Base-by-base conservation (phyloP, 2,888 invertebrate genomes). In the Hartigia nigra region DNA sequence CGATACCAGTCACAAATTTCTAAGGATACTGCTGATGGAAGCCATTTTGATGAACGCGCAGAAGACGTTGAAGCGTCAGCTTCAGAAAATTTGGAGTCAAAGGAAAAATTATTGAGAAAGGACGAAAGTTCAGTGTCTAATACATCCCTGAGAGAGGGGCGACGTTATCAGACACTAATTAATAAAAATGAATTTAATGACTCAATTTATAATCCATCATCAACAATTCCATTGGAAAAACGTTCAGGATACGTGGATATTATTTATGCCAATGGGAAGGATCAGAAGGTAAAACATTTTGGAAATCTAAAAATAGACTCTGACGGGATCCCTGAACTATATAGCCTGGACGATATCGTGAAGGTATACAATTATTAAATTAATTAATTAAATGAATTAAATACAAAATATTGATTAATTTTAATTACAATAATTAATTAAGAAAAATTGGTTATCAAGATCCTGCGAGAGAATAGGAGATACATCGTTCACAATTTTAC, bases 401-500 rank as follows among this genome's bases (percentile, higher is more conserved):
- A 9, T 23, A 0, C 23, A 55, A 14, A 55, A 5, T 23, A 55
- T 55, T 55, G 1, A 23, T 55, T 23, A 0, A 2, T 55, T 55
- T 2, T 23, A 55, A 55, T 23, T 23, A 55, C 23, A 23, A 55
- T 55, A 23, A 55, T 55, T 55, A 55, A 55, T 55, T 2, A 23
- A 9, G 23, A 5, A 55, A 55, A 55, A 55, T 9, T 55, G 9
- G 0, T 55, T 23, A 0, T 31, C 9, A 72, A 91, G 91, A 89
- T 88, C 77, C 81, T 90, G 75, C 86, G 85, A 0, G 87, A 85
- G 36, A 86, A 84, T 37, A 84, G 83, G 70, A 85, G 88, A 79
- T 88, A 88, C 78, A 86, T 90, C 12, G 83, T 86, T 37, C 87
- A 89, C 78, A 91, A 91, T 80, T 91, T 90, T 83, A 91, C 91